phyloP scores from a whole-genome alignment of 2,797 vertebrate species.

The Scomberomorus guttatus region DNA sequence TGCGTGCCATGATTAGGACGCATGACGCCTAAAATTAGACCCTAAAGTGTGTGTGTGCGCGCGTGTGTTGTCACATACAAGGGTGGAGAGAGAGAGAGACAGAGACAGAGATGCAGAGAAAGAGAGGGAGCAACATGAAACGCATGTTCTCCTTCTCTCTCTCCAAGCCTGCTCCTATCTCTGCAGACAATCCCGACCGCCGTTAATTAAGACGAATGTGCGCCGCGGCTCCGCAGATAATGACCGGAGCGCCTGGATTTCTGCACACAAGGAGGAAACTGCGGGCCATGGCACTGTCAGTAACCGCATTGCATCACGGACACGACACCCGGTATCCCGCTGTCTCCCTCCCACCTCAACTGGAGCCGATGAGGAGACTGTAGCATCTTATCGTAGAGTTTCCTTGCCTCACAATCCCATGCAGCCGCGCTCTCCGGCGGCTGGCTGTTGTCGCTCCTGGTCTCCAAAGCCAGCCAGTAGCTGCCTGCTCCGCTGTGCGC shows the following conservation, averaged over 20 bases:
- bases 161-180: constrained; percentile 35
- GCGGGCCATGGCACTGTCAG: constrained; percentile 70
- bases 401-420: constrained; percentile 42
- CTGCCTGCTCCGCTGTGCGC: constrained; percentile 49
- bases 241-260: constrained; percentile 64
- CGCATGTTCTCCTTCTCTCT: constrained; percentile 39
- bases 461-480: constrained; percentile 45
- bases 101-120: neutral
- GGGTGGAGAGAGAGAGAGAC: neutral
- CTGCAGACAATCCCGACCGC: constrained; percentile 52
- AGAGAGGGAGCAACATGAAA: constrained; percentile 27
- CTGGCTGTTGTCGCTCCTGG: constrained; percentile 37
- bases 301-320: constrained; percentile 90
- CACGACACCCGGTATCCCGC: constrained; percentile 80
- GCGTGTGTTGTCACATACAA: constrained; percentile 44
- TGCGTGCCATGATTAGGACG: constrained; percentile 53
- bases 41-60: constrained; percentile 30
- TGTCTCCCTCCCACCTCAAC: constrained; percentile 76
- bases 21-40: constrained; percentile 63
- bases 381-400: constrained; percentile 63
- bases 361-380: constrained; percentile 64
- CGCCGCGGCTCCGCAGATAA: constrained; percentile 65
- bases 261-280: constrained; percentile 66
- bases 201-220: constrained; percentile 80
- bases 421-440: constrained; percentile 36